Evolutionary conservation across 2,797 vertebrate genomes (phyloP), one percentile per base, ranked within the genome.

Genomic region (Botia kubotai): DNA sequence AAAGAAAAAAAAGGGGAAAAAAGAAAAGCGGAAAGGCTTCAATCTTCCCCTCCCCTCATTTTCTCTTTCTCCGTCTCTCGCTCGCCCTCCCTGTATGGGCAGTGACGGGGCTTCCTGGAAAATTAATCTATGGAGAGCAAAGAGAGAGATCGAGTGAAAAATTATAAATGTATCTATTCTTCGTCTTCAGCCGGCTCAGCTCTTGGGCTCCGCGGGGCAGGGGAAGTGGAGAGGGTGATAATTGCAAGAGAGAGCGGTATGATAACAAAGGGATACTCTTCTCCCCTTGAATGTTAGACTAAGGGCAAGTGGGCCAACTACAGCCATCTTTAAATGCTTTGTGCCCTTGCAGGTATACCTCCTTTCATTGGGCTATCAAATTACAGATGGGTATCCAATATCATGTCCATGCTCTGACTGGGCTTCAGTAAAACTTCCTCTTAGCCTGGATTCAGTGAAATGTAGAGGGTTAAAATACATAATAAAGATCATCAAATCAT

Each of bases 111-210:
- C 92, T 93, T 94, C 92, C 90, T 91, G 87, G 94, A 94, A 95
- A 95, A 94, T 95, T 94, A 95, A 95, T 95, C 93, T 95, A 92
- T 91, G 91, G 92, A 91, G 92, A 92, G 89, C 89, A 89, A 91
- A 90, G 88, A 90, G 77, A 77, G 75, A 65, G 76, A 68, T 52
- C n/a, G 71, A 73, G 53, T 67, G 92, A 90, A 92, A 92, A 90
- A 93, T 92, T 93, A 94, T 93, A 95, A 94, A 94, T 95, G 94
- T 95, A 91, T 93, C 94, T 92, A 92, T 94, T 93, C 94, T 93
- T 89, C 79, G 89, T 87, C 88, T 92, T 89, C 85, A 91, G 90
- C 91, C 90, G 72, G 87, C 89, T 92, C 90, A 89, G 90, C 90
- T 91, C 90, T 91, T 77, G 13, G 91, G 91, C 92, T 94, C 93